Evolutionary conservation across 2,113 vertebrate species (phyloP).

Genomic region (Chlorodrepanis virens): DNA sequence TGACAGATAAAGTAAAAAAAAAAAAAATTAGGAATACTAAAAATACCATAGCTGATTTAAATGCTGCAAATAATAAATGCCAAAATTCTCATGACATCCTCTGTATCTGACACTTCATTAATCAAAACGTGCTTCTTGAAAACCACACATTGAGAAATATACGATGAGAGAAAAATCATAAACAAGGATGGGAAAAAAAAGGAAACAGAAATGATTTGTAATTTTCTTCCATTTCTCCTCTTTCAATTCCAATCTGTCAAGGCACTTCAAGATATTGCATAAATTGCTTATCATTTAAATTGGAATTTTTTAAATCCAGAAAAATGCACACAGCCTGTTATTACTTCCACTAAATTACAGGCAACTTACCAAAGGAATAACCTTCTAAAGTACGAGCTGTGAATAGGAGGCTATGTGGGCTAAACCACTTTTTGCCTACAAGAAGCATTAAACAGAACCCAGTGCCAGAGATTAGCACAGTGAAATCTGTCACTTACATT

Average conservation of each 20-base stretch:
- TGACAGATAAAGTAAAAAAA: neutral
- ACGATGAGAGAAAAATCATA: constrained; percentile 33
- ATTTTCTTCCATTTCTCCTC: constrained; percentile 12
- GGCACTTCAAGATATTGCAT: constrained; percentile 51
- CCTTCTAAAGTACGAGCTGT: constrained; percentile 40
- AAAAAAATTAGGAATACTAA: neutral
- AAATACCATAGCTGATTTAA: constrained; percentile 4
- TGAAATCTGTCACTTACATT: neutral
- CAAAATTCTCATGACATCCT: constrained; percentile 6
- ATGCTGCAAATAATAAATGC: constrained; percentile 20
- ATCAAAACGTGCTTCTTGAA: constrained; percentile 47
- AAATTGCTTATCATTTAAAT: constrained; percentile 65
- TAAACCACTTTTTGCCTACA: constrained; percentile 31
- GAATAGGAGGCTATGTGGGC: neutral
- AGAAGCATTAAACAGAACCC: constrained; percentile 18
- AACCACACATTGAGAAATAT: constrained; percentile 13
- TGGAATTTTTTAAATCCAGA: constrained; percentile 65
- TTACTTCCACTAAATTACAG: constrained; percentile 72
- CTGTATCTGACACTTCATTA: constrained; percentile 53
- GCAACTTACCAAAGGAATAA: constrained; percentile 62
- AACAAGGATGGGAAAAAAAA: neutral
- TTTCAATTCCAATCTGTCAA: constrained; percentile 30
- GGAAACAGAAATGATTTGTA: neutral
- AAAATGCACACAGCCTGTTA: constrained; percentile 60
- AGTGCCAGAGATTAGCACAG: neutral